A percentile compares a stretch with the other conserved stretches of the same genome.
Evolutionary conservation across 1,140 invertebrate species (phyloP).

Genomic region (Meloidogyne chitwoodi): DNA sequence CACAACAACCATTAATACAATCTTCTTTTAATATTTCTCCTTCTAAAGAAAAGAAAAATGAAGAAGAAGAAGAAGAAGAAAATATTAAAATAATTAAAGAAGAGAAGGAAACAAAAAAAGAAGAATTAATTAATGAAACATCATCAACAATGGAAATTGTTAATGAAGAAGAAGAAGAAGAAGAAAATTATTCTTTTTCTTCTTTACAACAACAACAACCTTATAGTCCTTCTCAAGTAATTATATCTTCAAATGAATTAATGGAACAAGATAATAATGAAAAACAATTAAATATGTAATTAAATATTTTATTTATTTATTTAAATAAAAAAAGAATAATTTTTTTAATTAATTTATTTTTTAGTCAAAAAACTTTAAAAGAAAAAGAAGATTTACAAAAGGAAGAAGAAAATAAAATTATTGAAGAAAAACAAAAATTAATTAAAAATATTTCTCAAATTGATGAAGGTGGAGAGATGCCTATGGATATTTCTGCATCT

Average conservation of each 20-base stretch:
- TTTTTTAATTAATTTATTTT: not conserved
- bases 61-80: too few relatives aligned
- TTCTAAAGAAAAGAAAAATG: too few relatives aligned
- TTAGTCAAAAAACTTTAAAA: not conserved
- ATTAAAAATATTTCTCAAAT: not conserved
- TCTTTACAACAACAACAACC: not conserved
- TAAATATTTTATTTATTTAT: too few relatives aligned
- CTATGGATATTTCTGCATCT: not conserved
- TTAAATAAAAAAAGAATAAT: too few relatives aligned
- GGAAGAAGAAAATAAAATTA: not conserved
- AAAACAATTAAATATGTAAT: too few relatives aligned
- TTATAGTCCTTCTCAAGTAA: constrained; percentile 11
- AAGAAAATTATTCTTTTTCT: not conserved
- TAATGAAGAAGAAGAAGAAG: constrained; percentile 2
- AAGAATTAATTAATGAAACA: not conserved
- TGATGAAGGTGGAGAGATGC: not conserved
- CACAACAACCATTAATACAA: not conserved
- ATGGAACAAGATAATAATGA: not conserved
- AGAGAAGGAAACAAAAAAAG: not conserved
- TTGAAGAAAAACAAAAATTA: not conserved
- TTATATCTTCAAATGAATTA: not conserved
- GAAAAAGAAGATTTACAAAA: not conserved
- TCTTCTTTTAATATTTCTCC: not conserved
- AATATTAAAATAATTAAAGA: not conserved
- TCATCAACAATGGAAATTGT: not conserved